phyloP scores from a whole-genome alignment of 2,888 invertebrate genomes.

The Cistogaster globosa region DNA sequence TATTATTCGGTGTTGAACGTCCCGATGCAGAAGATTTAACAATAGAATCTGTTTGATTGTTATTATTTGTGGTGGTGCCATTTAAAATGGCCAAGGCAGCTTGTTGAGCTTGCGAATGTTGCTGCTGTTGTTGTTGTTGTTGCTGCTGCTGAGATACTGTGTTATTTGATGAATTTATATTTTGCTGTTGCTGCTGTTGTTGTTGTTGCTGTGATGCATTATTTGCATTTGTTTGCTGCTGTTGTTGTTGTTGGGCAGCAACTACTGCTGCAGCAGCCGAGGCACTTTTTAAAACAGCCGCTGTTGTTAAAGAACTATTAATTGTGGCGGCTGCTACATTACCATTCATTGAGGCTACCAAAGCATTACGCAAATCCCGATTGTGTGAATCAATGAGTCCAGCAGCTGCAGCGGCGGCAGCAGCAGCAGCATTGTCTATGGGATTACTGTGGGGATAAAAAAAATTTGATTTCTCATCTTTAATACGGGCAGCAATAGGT shows the following conservation, averaged over 20 bases:
- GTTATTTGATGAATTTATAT: constrained; percentile 71
- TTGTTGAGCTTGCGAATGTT: constrained; percentile 67
- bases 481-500: constrained; percentile 71
- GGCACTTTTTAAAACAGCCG: constrained; percentile 79
- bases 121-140: constrained; percentile 64
- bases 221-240: constrained; percentile 73
- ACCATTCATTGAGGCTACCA: constrained; percentile 84
- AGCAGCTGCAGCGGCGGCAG: constrained; percentile 80
- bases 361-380: constrained; percentile 83
- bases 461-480: constrained; percentile 75
- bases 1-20: constrained; percentile 88
- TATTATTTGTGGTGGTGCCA: constrained; percentile 68
- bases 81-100: constrained; percentile 72
- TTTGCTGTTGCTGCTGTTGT: constrained; percentile 72
- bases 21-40: constrained; percentile 87
- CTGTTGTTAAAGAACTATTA: constrained; percentile 81
- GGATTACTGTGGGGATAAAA: constrained; percentile 84
- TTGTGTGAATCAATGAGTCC: constrained; percentile 81
- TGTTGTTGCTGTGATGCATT: constrained; percentile 76
- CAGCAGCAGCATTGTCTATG: constrained; percentile 83
- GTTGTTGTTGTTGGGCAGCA: constrained; percentile 75
- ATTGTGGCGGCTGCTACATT: constrained; percentile 79
- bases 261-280: constrained; percentile 73
- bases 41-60: constrained; percentile 43
- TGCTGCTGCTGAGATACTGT: constrained; percentile 55